Percentiles rank a stretch among this genome's conserved stretches.
These are phyloP conservation scores for Ommatoiulus sabulosus DNA, from an alignment of 2,888 invertebrate species.

Conservation along the genomic window DNA sequence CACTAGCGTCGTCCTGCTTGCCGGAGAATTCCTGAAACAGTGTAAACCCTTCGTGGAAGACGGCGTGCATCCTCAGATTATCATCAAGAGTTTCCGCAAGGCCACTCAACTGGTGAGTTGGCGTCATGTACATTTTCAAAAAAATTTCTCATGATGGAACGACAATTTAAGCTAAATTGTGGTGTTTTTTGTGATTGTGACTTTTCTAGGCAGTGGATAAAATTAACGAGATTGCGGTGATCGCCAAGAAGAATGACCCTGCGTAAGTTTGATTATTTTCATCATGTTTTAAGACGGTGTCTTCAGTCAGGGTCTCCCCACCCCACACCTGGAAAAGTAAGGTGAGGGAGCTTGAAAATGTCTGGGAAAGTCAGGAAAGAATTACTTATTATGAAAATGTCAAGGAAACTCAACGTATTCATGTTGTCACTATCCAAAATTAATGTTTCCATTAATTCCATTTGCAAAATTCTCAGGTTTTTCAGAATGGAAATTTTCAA, in stretches of 20 bases:
- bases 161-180: background rate
- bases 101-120: constrained; percentile 76
- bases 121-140: background rate
- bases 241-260: constrained; percentile 64
- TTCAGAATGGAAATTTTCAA: too few species aligned
- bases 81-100: constrained; percentile 88
- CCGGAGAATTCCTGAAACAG: constrained; percentile 95
- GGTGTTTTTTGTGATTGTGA: constrained; percentile 28
- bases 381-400: too few species aligned
- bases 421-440: too few species aligned
- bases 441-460: too few species aligned
- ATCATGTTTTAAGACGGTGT: too few species aligned
- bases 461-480: too few species aligned
- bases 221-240: constrained; percentile 84
- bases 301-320: too few species aligned
- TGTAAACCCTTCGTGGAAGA: constrained; percentile 96
- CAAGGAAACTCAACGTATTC: too few species aligned
- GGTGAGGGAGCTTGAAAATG: too few species aligned
- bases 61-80: constrained; percentile 93
- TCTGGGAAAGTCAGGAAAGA: too few species aligned
- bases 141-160: constrained; percentile 5
- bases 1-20: constrained; percentile 94
- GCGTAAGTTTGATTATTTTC: constrained; percentile 59
- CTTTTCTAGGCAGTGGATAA: constrained; percentile 76
- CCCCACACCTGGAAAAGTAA: too few species aligned